Base-by-base conservation (phyloP, 2,888 invertebrate species). In the Salpingus planirostris region DNA sequence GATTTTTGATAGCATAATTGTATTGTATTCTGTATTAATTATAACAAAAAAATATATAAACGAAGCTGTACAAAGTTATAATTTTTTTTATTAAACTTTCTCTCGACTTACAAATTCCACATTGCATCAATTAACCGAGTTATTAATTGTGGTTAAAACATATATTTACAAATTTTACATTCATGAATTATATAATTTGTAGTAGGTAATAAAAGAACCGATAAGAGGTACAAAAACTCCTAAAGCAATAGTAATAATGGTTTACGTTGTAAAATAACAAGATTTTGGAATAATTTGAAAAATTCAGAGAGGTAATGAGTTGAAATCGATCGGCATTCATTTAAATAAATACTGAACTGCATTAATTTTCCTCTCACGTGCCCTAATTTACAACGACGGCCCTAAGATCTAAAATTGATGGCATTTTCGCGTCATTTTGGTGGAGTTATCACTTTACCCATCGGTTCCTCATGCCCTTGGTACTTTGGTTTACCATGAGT, bases 401-500 rank as follows among this genome's bases (percentile, higher is more conserved):
- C n/a, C n/a, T n/a, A n/a, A n/a, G n/a, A n/a, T n/a, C n/a, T n/a
- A n/a, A n/a, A n/a, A n/a, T n/a, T n/a, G n/a, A n/a, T n/a, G n/a
- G n/a, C n/a, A 11, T 27, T 27, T 34, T 28, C 29, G 31, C 29
- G 47, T 55, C 52, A 55, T 50, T 55, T 55, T 31, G 53, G 52
- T 33, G 53, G 46, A 40, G 42, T 46, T 15, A 47, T 49, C 10
- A 52, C 50, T 42, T 57, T 57, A 28, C 54, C 57, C 35, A 53
- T 35, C 21, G 50, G 45, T 29, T 55, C 55, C 51, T 71, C 71
- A 47, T 71, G 73, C 37, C 75, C 78, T 67, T 87, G 85, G 71
- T 95, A 95, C 66, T 85, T 84, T 57, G 95, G 92, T 73, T 99
- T 99, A 58, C 95, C 93, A 64, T 91, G 88, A 31, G 96, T 95